Base-by-base conservation (phyloP, 2,888 invertebrate genomes). In the Drosophila affinis region DNA sequence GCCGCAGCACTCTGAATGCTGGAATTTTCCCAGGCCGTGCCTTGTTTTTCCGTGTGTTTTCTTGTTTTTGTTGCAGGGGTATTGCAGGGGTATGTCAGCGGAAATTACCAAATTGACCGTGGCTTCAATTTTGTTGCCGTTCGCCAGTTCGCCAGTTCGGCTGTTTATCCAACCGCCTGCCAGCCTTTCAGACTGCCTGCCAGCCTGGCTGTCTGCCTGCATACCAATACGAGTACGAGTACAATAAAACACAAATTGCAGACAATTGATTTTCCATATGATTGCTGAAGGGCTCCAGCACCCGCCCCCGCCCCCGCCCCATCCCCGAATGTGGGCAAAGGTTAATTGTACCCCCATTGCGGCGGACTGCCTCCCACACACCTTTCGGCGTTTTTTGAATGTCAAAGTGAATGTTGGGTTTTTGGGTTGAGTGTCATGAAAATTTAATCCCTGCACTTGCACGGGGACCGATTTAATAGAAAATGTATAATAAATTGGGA, bases 81-180 rank as follows among this genome's bases (percentile, higher is more conserved):
- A 9, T 29, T 76, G 76, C 73, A 3, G 39, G 39, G n/a, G 75
- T 75, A 72, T 81, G 77, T 77, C 78, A 78, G 75, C 83, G 89
- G 88, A 85, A 81, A 85, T 81, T 76, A 58, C 76, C 76, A 85
- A 86, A 86, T 86, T 87, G 86, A 78, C 89, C 86, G 82, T 89
- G 86, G 86, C 89, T 87, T 77, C 78, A 79, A 78, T 89, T 85
- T 75, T 74, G 53, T 47, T 56, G 47, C 63, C 68, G 62, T 51
- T 57, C 39, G 47, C 34, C 49, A 27, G 62, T 51, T 57, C 39
- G 47, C 34, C 49, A 27, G 3, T 9, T 34, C 54, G 39, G 45
- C 44, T 54, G 10, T 49, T 51, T 44, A 47, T 44, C 52, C 44
- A 14, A 34, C 48, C 10, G 29, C 21, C 45, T n/a, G 56, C 12